phyloP scores from a whole-genome alignment of 2,113 vertebrate species.

The Anas platyrhynchos region DNA sequence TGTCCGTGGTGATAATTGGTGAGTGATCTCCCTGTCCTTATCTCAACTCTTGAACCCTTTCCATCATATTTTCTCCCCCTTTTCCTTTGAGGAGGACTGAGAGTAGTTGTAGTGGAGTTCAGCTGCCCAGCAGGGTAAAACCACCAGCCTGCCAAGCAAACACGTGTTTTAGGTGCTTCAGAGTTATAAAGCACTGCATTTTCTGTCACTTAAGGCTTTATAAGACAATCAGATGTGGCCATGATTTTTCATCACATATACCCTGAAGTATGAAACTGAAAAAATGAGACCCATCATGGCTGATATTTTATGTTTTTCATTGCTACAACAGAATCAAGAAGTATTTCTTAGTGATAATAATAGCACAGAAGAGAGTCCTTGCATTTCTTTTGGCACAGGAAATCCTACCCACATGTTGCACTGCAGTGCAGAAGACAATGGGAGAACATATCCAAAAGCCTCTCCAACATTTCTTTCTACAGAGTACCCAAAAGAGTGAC shows the following conservation, averaged over 20 bases:
- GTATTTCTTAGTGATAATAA: neutral
- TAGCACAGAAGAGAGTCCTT: neutral
- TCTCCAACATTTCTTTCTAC: neutral
- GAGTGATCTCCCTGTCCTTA: no score
- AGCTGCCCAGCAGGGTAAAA: no score
- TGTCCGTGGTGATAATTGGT: no score
- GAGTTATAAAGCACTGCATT: neutral
- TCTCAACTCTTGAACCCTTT: no score
- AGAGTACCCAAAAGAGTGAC: neutral
- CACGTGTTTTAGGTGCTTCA: neutral
- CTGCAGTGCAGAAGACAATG: neutral
- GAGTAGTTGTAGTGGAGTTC: no score
- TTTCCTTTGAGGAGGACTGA: no score
- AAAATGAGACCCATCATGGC: neutral
- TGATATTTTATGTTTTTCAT: conserved; percentile 2
- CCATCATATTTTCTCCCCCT: no score
- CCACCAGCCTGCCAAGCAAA: neutral
- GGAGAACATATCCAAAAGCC: neutral
- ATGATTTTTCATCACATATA: neutral
- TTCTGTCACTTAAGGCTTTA: neutral
- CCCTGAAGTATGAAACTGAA: neutral
- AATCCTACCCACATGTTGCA: conserved; percentile 1
- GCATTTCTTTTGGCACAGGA: neutral
- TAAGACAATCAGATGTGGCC: neutral
- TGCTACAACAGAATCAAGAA: neutral